phyloP scores from a whole-genome alignment of 2,113 vertebrate species.

The Tylochromis polylepis region DNA sequence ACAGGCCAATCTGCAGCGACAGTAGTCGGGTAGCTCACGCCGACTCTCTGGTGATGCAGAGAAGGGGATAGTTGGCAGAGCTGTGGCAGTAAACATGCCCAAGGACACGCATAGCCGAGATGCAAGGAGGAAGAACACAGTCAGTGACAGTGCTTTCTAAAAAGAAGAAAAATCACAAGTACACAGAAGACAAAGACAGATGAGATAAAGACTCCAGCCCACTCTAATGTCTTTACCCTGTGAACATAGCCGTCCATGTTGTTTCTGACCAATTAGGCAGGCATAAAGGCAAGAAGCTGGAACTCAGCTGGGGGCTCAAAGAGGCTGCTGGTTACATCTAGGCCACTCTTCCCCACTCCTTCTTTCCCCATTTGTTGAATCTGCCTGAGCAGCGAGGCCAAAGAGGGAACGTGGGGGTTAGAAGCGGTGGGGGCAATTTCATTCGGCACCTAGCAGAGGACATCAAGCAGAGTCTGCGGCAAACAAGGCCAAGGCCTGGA shows the following conservation, averaged over 20 bases:
- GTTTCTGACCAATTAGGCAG: conserved; percentile 72
- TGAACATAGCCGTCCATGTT: conserved; percentile 43
- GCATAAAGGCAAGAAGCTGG: conserved; percentile 50
- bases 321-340: conserved; percentile 48
- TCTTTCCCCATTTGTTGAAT: conserved; percentile 25
- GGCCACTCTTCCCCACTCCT: conserved; percentile 32
- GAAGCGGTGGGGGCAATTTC: not conserved
- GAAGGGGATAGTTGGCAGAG: conserved; percentile 23
- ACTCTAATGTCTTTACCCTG: conserved; percentile 32
- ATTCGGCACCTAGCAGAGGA: conserved; percentile 4
- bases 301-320: conserved; percentile 44
- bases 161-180: not conserved
- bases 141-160: not conserved
- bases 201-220: not conserved
- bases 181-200: not conserved
- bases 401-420: not conserved
- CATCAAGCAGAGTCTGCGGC: conserved; percentile 29
- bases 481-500: conserved; percentile 33
- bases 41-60: conserved; percentile 2
- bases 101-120: not conserved
- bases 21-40: conserved; percentile 2
- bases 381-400: conserved; percentile 2
- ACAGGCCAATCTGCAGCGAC: not conserved
- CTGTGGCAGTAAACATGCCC: conserved; percentile 10
- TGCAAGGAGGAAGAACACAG: not conserved